These are phyloP conservation scores for Limnothrissa miodon DNA, from an alignment of 2,113 vertebrate genomes.

Conservation along the genomic window DNA sequence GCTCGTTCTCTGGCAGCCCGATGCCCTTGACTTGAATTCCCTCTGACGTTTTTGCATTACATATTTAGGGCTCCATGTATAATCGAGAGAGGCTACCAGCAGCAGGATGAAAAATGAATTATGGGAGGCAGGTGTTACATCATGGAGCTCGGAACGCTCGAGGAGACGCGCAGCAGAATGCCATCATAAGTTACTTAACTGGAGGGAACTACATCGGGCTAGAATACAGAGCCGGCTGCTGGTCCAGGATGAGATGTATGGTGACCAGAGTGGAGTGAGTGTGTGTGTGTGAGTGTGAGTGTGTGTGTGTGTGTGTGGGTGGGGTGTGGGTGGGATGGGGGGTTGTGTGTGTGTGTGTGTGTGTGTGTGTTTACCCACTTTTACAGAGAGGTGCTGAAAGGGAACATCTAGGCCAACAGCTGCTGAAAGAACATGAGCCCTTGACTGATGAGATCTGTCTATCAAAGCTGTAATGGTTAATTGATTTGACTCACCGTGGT, in stretches of 20 bases:
- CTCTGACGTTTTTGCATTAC: background rate
- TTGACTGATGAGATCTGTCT: background rate
- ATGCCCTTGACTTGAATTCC: background rate
- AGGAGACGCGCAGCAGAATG: background rate
- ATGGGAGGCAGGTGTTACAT: background rate
- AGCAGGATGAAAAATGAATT: constrained; percentile 4
- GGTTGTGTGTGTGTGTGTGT: background rate
- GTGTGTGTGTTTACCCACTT: background rate
- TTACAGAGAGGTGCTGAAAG: background rate
- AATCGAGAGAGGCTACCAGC: background rate
- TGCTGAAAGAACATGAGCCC: constrained; percentile 1
- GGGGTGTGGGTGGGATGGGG: too few species aligned
- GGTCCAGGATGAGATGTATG: background rate
- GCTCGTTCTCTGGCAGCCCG: background rate
- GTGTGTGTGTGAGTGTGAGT: background rate
- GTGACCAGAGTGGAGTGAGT: background rate
- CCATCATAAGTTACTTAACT: background rate
- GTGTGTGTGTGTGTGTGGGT: too few species aligned
- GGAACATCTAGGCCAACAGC: background rate
- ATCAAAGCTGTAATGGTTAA: background rate
- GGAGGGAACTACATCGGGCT: background rate
- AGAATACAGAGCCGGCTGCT: background rate
- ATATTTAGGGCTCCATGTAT: constrained; percentile 4
- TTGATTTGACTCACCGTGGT: background rate
- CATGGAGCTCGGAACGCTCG: background rate